phyloP scores from a whole-genome alignment of 2,797 vertebrate genomes.

The Tokudaia tokunoshimensis region DNA sequence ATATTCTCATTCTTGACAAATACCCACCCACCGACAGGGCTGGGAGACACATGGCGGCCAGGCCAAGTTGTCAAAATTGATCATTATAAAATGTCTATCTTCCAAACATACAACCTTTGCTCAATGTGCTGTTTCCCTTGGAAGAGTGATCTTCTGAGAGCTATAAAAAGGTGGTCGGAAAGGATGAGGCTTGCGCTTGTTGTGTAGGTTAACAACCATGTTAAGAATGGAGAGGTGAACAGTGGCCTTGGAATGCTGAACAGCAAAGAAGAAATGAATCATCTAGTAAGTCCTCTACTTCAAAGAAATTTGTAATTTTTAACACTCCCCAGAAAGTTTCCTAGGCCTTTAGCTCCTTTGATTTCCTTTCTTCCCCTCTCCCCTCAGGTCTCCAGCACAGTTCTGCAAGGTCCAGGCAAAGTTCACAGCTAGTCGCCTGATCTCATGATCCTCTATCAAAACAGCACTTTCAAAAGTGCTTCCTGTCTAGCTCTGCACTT shows the following conservation, averaged over 20 bases:
- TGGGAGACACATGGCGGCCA: constrained; percentile 77
- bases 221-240: constrained; percentile 77
- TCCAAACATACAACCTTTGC: constrained; percentile 71
- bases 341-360: constrained; percentile 91
- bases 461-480: constrained; percentile 91
- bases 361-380: constrained; percentile 94
- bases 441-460: constrained; percentile 93
- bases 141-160: constrained; percentile 62
- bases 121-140: constrained; percentile 59
- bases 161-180: constrained; percentile 73
- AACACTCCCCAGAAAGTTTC: constrained; percentile 82
- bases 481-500: constrained; percentile 92
- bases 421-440: constrained; percentile 93
- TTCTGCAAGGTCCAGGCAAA: constrained; percentile 88
- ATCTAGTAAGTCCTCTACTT: constrained; percentile 75
- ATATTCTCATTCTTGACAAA: constrained; percentile 72
- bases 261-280: constrained; percentile 72
- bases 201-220: constrained; percentile 63
- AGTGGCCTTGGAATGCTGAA: constrained; percentile 75
- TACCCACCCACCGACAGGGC: constrained; percentile 69
- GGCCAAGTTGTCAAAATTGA: constrained; percentile 77
- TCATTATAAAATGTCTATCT: constrained; percentile 79
- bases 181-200: background rate
- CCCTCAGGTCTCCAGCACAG: constrained; percentile 90
- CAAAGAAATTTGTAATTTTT: constrained; percentile 87